These are phyloP conservation scores for Montipora foliosa DNA, from an alignment of 64 coral and sea anemone species.

Conservation along the genomic window DNA sequence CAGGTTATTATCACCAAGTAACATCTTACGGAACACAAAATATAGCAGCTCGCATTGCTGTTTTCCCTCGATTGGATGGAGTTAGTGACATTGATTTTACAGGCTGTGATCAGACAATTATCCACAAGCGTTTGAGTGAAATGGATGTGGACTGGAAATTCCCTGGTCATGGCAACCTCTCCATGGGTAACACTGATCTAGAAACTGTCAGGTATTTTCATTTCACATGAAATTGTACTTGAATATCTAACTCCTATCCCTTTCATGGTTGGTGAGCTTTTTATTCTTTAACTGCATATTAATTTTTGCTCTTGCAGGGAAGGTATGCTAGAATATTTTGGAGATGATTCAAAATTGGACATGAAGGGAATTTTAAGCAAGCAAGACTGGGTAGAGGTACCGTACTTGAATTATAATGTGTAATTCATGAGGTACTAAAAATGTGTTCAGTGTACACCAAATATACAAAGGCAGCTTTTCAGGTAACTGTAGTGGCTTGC, in stretches of 20 bases:
- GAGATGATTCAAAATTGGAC: slow-evolving; percentile 17
- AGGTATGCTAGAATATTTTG: slow-evolving; percentile 36
- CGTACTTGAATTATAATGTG: background rate
- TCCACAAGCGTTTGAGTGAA: slow-evolving; percentile 76
- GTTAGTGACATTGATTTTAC: slow-evolving; percentile 64
- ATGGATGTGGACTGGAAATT: slow-evolving; percentile 95
- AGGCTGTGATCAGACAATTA: slow-evolving; percentile 64
- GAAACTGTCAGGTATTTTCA: slow-evolving; percentile 71
- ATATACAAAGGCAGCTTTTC: too few relatives aligned
- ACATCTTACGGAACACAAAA: slow-evolving; percentile 91
- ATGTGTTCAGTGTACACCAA: too few relatives aligned
- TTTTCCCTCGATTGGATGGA: slow-evolving; percentile 87
- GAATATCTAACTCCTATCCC: too few relatives aligned
- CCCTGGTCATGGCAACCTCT: slow-evolving; percentile 87
- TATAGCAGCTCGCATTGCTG: slow-evolving; percentile 83
- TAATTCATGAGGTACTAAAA: too few relatives aligned
- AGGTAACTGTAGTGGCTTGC: too few relatives aligned
- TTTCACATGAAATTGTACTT: background rate
- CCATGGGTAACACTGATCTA: slow-evolving; percentile 90
- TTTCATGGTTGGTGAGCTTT: background rate
- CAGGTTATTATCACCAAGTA: slow-evolving; percentile 97
- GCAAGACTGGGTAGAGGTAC: background rate
- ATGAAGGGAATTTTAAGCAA: slow-evolving; percentile 23
- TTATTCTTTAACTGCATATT: background rate
- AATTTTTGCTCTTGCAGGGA: background rate